Conservation (phyloP, 2,888 invertebrate genomes). For the Conus canariensis region DNA sequence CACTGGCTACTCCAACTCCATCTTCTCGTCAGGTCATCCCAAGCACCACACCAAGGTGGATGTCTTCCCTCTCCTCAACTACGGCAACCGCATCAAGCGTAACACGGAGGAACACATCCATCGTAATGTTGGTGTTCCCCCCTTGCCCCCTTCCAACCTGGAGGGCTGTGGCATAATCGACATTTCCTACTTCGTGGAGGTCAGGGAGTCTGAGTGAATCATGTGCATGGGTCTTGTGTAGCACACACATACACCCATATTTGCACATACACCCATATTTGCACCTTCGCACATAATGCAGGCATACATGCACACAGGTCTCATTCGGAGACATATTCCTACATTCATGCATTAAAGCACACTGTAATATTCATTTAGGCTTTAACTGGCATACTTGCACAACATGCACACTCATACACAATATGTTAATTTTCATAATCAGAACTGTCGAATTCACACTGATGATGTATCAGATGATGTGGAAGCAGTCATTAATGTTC, state of each 20-base stretch:
- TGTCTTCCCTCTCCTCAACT: conserved; percentile 83
- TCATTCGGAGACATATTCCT: too few relatives aligned
- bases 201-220: conserved; percentile 46
- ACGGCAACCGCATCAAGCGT: conserved; percentile 90
- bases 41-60: conserved; percentile 69
- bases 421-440: too few relatives aligned
- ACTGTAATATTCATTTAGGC: too few relatives aligned
- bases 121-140: conserved; percentile 94
- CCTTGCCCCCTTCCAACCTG: conserved; percentile 95
- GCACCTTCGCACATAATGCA: neutral
- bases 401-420: too few relatives aligned
- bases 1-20: conserved; percentile 63
- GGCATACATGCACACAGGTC: neutral
- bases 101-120: conserved; percentile 91
- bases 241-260: too few relatives aligned
- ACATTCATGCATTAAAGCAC: too few relatives aligned
- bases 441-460: too few relatives aligned
- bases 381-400: too few relatives aligned
- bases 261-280: too few relatives aligned
- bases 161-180: conserved; percentile 95
- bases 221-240: neutral
- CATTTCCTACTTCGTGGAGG: conserved; percentile 85
- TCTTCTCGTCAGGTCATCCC: conserved; percentile 83
- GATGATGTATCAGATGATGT: too few relatives aligned
- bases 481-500: too few relatives aligned